phyloP scores from a whole-genome alignment of 2,888 invertebrate genomes.

The Coelopa pilipes region DNA sequence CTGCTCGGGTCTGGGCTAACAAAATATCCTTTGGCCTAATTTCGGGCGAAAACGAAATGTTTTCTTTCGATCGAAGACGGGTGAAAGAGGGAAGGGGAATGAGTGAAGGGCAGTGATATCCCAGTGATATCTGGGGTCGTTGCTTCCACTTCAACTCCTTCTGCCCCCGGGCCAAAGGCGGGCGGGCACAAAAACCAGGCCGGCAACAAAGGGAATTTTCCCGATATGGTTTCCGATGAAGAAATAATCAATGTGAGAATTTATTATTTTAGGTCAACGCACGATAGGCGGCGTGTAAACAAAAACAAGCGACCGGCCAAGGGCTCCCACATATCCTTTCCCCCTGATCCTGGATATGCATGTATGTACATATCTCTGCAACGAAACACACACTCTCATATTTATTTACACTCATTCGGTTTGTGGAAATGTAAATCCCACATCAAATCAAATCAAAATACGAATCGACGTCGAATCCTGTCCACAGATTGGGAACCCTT shows the following conservation, averaged over 20 bases:
- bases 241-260: background rate
- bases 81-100: background rate
- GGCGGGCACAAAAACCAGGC: background rate
- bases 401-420: background rate
- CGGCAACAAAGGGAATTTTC: background rate
- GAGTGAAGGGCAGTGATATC: too few species aligned
- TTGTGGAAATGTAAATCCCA: too few species aligned
- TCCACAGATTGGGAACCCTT: too few species aligned
- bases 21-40: constrained; percentile 29
- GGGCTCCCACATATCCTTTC: background rate
- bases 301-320: constrained; percentile 1
- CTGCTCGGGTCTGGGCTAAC: background rate
- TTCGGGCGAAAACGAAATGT: constrained; percentile 6
- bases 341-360: background rate
- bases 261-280: constrained; percentile 23
- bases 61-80: background rate
- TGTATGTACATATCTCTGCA: background rate
- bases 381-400: background rate
- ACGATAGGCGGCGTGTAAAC: constrained; percentile 1
- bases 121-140: background rate
- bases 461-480: too few species aligned
- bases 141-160: background rate
- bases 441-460: too few species aligned
- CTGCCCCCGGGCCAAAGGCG: background rate
- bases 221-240: background rate